Evolutionary conservation across 2,113 vertebrate species (phyloP).

Genomic region (Gasterosteus nipponicus): DNA sequence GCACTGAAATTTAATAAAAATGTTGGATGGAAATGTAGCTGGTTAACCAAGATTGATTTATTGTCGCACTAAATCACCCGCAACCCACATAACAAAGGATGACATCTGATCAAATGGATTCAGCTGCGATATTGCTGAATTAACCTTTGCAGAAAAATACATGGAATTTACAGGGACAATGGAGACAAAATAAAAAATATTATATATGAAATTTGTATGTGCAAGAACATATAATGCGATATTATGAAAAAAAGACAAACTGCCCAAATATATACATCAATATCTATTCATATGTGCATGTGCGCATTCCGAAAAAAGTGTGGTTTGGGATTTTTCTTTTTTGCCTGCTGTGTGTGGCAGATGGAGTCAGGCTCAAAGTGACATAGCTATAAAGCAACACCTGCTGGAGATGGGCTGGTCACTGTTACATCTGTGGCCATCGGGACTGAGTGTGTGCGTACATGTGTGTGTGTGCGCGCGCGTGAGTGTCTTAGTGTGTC

Average conservation of each 20-base stretch:
- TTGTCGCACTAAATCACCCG: slow-evolving; percentile 1
- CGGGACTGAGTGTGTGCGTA: slow-evolving; percentile 45
- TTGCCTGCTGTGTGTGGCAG: slow-evolving; percentile 71
- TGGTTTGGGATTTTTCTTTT: slow-evolving; percentile 40
- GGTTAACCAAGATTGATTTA: slow-evolving; percentile 1
- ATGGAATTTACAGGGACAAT: not conserved
- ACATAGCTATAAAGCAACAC: slow-evolving; percentile 82
- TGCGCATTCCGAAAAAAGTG: slow-evolving; percentile 45
- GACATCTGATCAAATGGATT: not conserved
- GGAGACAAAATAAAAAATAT: not conserved
- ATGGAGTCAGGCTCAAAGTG: slow-evolving; percentile 82
- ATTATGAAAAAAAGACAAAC: not conserved
- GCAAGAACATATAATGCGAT: not conserved
- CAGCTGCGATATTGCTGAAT: not conserved
- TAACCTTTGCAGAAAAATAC: not conserved
- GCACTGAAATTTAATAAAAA: slow-evolving; percentile 12
- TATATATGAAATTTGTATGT: not conserved
- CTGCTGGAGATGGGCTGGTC: slow-evolving; percentile 78
- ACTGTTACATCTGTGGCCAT: slow-evolving; percentile 80
- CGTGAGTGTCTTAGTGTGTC: slow-evolving; percentile 50
- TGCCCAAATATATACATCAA: slow-evolving; percentile 13
- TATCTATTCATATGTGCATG: slow-evolving; percentile 30
- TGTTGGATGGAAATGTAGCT: slow-evolving; percentile 1
- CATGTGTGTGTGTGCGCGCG: slow-evolving; percentile 8
- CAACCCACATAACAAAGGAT: not conserved